These are phyloP conservation scores for Prosopocoilus inquinatus DNA, from an alignment of 2,888 invertebrate species.

Conservation along the genomic window DNA sequence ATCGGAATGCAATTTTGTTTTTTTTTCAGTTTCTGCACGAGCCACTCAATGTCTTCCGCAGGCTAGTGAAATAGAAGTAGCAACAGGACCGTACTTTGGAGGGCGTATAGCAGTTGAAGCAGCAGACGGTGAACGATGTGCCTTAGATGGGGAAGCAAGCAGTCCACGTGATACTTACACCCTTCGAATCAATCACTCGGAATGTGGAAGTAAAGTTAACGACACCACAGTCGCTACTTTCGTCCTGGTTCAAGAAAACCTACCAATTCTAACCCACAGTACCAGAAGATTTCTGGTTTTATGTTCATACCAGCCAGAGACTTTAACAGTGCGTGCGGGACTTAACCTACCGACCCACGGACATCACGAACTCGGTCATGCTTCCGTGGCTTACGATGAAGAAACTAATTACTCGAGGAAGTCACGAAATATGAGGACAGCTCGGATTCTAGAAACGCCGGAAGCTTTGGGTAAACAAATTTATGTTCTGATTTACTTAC, in stretches of 20 bases:
- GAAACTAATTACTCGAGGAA: slow-evolving; percentile 38
- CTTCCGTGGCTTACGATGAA: slow-evolving; percentile 37
- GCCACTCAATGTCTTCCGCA: slow-evolving; percentile 78
- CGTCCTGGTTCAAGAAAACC: slow-evolving; percentile 79
- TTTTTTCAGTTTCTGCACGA: slow-evolving; percentile 70
- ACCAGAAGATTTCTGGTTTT: slow-evolving; percentile 76
- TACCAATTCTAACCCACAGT: slow-evolving; percentile 74
- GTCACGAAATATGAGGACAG: slow-evolving; percentile 38
- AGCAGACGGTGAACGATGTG: slow-evolving; percentile 69
- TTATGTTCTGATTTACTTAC: background rate
- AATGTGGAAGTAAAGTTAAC: slow-evolving; percentile 73
- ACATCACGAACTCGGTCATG: slow-evolving; percentile 46
- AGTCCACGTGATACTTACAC: slow-evolving; percentile 73
- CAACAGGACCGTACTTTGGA: slow-evolving; percentile 78
- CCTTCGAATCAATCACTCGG: slow-evolving; percentile 68
- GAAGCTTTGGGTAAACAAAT: slow-evolving; percentile 45
- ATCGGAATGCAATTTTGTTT: background rate
- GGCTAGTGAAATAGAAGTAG: slow-evolving; percentile 78
- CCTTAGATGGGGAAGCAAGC: slow-evolving; percentile 70
- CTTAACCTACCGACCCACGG: slow-evolving; percentile 62
- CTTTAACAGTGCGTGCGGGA: slow-evolving; percentile 77
- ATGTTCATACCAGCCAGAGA: slow-evolving; percentile 79
- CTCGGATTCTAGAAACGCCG: slow-evolving; percentile 41
- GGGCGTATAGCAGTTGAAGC: slow-evolving; percentile 76
- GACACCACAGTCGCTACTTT: slow-evolving; percentile 79